phyloP scores from a whole-genome alignment of 2,888 invertebrate species.

The Metopia argyrocephala region DNA sequence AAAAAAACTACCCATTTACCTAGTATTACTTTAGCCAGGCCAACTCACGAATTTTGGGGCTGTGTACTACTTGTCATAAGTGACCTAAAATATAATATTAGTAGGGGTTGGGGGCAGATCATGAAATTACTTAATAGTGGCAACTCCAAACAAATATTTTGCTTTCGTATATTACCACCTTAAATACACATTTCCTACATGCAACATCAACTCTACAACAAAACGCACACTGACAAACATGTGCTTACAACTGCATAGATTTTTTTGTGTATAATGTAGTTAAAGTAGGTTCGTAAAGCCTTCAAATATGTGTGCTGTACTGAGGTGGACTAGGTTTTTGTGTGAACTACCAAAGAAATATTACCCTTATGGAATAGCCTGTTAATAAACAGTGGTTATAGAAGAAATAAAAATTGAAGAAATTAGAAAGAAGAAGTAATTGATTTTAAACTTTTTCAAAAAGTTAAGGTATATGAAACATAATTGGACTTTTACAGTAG shows the following conservation, averaged over 20 bases:
- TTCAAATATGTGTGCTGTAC: background rate
- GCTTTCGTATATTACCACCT: too few species aligned
- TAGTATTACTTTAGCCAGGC: background rate
- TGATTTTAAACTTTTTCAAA: too few species aligned
- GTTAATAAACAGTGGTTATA: too few species aligned
- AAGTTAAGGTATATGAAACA: too few species aligned
- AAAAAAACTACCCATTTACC: background rate
- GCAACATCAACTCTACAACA: too few species aligned
- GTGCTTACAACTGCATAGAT: background rate
- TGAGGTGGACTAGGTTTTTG: background rate
- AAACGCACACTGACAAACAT: background rate
- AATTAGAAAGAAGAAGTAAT: too few species aligned
- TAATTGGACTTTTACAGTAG: too few species aligned
- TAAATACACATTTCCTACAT: too few species aligned
- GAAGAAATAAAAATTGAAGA: too few species aligned
- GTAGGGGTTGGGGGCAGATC: too few species aligned
- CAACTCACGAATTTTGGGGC: constrained; percentile 12
- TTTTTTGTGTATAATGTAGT: background rate
- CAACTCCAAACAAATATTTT: background rate
- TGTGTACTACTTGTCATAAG: constrained; percentile 7
- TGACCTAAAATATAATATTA: too few species aligned
- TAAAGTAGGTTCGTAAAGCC: background rate
- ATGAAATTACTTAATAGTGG: constrained; percentile 18
- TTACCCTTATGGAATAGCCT: too few species aligned
- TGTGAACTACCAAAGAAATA: background rate